Conservation (phyloP, 2,888 invertebrate genomes). For the Itoplectis maculator region DNA sequence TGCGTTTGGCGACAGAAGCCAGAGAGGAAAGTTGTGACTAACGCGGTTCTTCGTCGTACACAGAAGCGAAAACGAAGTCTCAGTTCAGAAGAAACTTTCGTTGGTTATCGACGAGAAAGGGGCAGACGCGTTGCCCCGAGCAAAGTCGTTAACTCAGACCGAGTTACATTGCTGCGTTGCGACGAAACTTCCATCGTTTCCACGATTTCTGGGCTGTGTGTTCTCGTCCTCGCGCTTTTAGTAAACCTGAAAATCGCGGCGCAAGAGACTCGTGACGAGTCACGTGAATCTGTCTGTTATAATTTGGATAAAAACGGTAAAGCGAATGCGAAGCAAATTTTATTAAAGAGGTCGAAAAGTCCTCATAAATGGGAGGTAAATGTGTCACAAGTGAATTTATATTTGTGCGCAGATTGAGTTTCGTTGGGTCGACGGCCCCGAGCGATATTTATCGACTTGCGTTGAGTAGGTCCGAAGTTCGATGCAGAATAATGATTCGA, state of each 20-base stretch:
- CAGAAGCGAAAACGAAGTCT: slow-evolving; percentile 48
- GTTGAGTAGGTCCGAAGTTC: background rate
- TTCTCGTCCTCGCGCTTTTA: slow-evolving; percentile 9
- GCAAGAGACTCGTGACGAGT: slow-evolving; percentile 26
- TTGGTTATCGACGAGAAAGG: slow-evolving; percentile 76
- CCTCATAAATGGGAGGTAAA: background rate
- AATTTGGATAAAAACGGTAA: slow-evolving; percentile 67
- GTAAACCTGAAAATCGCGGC: background rate
- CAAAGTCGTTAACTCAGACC: slow-evolving; percentile 76
- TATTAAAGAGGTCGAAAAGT: background rate
- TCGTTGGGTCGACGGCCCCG: background rate
- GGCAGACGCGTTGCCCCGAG: slow-evolving; percentile 72
- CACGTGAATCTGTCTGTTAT: slow-evolving; percentile 71
- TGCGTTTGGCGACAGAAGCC: background rate
- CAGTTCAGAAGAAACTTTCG: slow-evolving; percentile 71
- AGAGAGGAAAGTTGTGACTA: slow-evolving; percentile 25
- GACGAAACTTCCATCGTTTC: slow-evolving; percentile 54
- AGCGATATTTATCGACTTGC: background rate
- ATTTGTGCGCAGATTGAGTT: background rate
- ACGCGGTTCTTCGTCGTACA: slow-evolving; percentile 3
- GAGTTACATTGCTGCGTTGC: slow-evolving; percentile 55
- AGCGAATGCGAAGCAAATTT: background rate
- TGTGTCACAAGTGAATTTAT: background rate
- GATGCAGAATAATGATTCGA: slow-evolving; percentile 1
- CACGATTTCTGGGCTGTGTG: slow-evolving; percentile 17